Base-by-base conservation (phyloP, 1,140 invertebrate genomes). In the Atta colombica region DNA sequence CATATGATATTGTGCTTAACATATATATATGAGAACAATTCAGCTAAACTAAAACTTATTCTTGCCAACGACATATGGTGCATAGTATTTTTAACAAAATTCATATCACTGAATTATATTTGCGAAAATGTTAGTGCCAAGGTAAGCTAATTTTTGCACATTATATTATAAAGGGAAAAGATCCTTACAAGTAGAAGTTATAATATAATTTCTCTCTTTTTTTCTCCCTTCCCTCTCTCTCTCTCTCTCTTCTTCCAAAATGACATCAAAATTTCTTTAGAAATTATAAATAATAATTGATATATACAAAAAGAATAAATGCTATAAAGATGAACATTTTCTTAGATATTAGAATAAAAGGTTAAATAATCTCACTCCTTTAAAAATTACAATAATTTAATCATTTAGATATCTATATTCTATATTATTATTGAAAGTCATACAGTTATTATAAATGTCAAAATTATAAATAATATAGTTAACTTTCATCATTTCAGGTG, bases 101-200 rank as follows among this genome's bases (percentile, higher is more conserved):
- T 77, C 16, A 25, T 77, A 25, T 45, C 58, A 77, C 2, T 77
- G 8, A 77, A 77, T 28, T 16, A 63, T 77, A 45, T 77, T 6
- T 77, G 74, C 25, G 58, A 69, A 60, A 69, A 49, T 28, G 61
- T 69, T 55, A 80, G 28, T 45, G 18, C 58, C 12, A 80, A 80
- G 63, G 77, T 80, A 75, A 68, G 12, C 0, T 58, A 25, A 8
- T 75, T 45, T 45, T 45, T 45, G 35, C 35, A 45, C 10, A 55
- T 8, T 16, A 7, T 7, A 31, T 3, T 53, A n/a, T n/a, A 53
- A n/a, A 0, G 4, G 2, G 6, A 35, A 25, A 69, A 7, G 25
- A 5, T 69, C 49, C 0, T 14, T 0, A 25, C 7, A 39, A 69
- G 6, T 49, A 71, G 3, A 49, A 71, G 39, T 71, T 45, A 21